phyloP scores from a whole-genome alignment of 2,888 invertebrate species.

The Sphecodes monilicornis region DNA sequence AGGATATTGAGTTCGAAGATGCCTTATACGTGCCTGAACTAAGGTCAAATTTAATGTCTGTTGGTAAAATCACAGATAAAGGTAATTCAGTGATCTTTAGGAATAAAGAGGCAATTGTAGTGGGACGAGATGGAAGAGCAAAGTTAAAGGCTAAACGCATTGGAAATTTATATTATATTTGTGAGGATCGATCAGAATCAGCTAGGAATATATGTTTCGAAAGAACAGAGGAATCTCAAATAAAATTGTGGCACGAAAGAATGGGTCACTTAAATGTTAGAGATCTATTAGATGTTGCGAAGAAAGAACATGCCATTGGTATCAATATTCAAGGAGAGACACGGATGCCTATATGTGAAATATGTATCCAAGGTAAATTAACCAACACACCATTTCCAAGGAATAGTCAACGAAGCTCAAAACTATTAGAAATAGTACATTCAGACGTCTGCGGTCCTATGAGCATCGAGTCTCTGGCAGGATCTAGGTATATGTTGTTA shows the following conservation, averaged over 20 bases:
- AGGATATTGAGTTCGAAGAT: slow-evolving; percentile 11
- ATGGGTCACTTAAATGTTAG: slow-evolving; percentile 43
- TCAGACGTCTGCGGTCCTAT: neutral
- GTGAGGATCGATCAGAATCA: neutral
- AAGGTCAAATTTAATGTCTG: slow-evolving; percentile 13
- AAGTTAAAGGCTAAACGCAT: slow-evolving; percentile 20
- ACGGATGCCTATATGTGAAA: neutral
- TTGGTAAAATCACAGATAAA: slow-evolving; percentile 7
- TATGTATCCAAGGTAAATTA: slow-evolving; percentile 28
- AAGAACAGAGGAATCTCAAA: neutral
- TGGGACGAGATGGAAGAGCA: slow-evolving; percentile 17
- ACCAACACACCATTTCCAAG: slow-evolving; percentile 17
- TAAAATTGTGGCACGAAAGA: slow-evolving; percentile 41
- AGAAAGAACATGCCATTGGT: slow-evolving; percentile 12
- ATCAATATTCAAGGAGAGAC: slow-evolving; percentile 3
- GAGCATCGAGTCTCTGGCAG: neutral
- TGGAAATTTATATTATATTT: slow-evolving; percentile 36
- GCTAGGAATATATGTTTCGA: neutral
- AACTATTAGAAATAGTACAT: slow-evolving; percentile 27
- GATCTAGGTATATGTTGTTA: slow-evolving; percentile 24
- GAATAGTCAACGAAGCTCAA: neutral
- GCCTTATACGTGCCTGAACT: slow-evolving; percentile 15
- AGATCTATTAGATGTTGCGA: slow-evolving; percentile 16
- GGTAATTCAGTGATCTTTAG: slow-evolving; percentile 2
- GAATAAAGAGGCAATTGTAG: slow-evolving; percentile 12